These are phyloP conservation scores for Danaus melanippus DNA, from an alignment of 1,140 invertebrate species.

Conservation along the genomic window DNA sequence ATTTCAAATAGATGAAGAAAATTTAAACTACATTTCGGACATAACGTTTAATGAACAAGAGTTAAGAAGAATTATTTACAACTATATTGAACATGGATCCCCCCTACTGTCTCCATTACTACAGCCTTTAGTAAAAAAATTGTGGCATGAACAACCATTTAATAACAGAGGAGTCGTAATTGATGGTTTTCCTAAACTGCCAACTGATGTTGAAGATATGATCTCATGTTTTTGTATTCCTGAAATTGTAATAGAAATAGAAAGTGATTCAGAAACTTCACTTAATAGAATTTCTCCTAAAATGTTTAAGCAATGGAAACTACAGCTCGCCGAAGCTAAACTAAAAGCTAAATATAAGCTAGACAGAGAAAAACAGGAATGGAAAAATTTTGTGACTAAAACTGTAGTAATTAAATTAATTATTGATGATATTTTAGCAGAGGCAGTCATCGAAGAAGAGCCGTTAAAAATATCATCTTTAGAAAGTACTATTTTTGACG, in stretches of 20 bases:
- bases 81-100: slow-evolving; percentile 62
- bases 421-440: slow-evolving; percentile 44
- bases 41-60: slow-evolving; percentile 48
- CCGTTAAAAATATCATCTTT: slow-evolving; percentile 19
- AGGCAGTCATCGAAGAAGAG: slow-evolving; percentile 21
- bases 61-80: slow-evolving; percentile 41
- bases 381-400: slow-evolving; percentile 44
- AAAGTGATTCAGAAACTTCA: slow-evolving; percentile 38
- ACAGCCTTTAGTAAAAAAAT: slow-evolving; percentile 53
- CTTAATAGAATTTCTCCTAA: slow-evolving; percentile 45
- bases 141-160: slow-evolving; percentile 69
- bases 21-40: slow-evolving; percentile 32
- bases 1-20: slow-evolving; percentile 46
- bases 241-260: slow-evolving; percentile 70
- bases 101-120: slow-evolving; percentile 47
- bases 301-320: slow-evolving; percentile 60
- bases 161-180: slow-evolving; percentile 66
- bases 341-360: slow-evolving; percentile 33
- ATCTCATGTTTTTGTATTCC: slow-evolving; percentile 65
- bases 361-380: slow-evolving; percentile 32
- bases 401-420: slow-evolving; percentile 43
- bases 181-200: slow-evolving; percentile 72
- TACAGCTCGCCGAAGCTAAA: slow-evolving; percentile 41
- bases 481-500: slow-evolving; percentile 47
- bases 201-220: slow-evolving; percentile 68